Evolutionary conservation across 2,888 invertebrate genomes (phyloP).

Genomic region (Hybos culiciformis): DNA sequence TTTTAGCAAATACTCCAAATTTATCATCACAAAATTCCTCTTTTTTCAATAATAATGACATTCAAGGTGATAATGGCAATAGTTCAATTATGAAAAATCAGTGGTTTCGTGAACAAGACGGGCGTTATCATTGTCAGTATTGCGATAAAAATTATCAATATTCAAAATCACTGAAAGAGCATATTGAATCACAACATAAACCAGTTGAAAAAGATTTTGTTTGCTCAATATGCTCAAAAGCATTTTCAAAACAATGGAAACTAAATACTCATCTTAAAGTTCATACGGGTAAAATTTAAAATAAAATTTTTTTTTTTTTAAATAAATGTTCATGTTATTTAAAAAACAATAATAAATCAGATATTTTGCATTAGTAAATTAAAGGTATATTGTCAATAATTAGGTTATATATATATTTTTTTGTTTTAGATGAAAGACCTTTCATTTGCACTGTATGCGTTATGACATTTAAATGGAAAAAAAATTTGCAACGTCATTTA

Average conservation of each 20-base stretch:
- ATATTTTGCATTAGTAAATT: no score
- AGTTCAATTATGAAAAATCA: background rate
- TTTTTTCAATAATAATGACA: no score
- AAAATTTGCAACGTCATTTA: slow-evolving; percentile 1
- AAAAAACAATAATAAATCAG: background rate
- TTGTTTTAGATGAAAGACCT: background rate
- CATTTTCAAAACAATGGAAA: slow-evolving; percentile 2
- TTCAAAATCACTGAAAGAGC: slow-evolving; percentile 1
- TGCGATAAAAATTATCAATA: background rate
- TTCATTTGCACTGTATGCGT: background rate
- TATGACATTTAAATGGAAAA: slow-evolving; percentile 2
- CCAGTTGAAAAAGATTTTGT: background rate
- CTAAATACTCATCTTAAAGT: slow-evolving; percentile 1
- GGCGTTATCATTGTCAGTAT: background rate
- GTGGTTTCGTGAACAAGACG: background rate
- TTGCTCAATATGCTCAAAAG: background rate
- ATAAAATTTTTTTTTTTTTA: no score
- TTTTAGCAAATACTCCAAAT: no score
- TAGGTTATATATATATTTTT: no score
- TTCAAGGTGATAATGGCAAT: background rate
- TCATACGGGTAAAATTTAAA: no score
- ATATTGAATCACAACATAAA: background rate
- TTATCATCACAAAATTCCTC: no score
- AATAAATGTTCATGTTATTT: no score
- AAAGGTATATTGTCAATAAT: no score